phyloP scores from a whole-genome alignment of 2,888 invertebrate genomes.

The Sturmia bella region DNA sequence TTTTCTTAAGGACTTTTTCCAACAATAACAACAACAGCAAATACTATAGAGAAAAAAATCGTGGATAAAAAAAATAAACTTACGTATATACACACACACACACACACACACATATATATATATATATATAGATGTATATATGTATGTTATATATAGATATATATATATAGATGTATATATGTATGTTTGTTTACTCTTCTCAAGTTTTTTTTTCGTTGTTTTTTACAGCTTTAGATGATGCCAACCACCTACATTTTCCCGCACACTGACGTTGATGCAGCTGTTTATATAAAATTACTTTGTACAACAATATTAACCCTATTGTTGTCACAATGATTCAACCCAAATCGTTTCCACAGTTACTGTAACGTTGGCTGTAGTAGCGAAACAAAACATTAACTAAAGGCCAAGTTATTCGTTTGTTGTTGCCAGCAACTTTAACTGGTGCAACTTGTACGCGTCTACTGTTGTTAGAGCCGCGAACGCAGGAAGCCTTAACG shows the following conservation, averaged over 20 bases:
- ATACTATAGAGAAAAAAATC: not conserved
- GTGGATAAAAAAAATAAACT: slow-evolving; percentile 29
- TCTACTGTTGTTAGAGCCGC: not conserved
- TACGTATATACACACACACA: no score
- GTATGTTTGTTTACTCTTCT: slow-evolving; percentile 57
- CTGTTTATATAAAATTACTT: slow-evolving; percentile 55
- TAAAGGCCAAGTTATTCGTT: slow-evolving; percentile 38
- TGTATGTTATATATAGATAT: no score
- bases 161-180: no score
- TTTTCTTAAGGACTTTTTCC: slow-evolving; percentile 69
- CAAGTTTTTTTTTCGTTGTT: not conserved
- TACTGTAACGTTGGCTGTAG: not conserved
- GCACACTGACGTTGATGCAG: slow-evolving; percentile 51
- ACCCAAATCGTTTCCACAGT: slow-evolving; percentile 1
- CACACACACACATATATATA: no score
- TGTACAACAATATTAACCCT: slow-evolving; percentile 57
- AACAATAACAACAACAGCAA: slow-evolving; percentile 9
- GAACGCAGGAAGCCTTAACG: slow-evolving; percentile 5
- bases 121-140: no score
- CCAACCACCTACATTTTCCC: slow-evolving; percentile 9
- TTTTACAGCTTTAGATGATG: slow-evolving; percentile 18
- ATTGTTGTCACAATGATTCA: slow-evolving; percentile 50
- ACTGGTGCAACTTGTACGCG: slow-evolving; percentile 5
- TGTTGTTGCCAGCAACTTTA: slow-evolving; percentile 30
- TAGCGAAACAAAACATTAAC: slow-evolving; percentile 19